Conservation (phyloP, 2,888 invertebrate species). For the Callinectes sapidus region DNA sequence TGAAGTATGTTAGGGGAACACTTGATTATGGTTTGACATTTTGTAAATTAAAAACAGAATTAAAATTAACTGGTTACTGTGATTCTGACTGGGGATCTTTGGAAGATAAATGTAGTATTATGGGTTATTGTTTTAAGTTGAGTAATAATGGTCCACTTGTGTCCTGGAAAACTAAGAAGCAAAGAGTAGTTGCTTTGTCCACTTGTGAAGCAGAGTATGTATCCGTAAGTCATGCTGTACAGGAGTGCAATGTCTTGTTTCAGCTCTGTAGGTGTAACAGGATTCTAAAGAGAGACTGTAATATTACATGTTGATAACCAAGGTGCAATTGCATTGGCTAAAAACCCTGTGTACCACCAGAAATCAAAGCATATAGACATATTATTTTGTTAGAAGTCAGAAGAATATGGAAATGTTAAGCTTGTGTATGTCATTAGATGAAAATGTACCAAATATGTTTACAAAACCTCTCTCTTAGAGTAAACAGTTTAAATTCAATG, state of each 20-base stretch:
- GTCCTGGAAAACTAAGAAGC: too few species aligned
- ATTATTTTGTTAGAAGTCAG: constrained; percentile 28
- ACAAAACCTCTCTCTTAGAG: constrained; percentile 32
- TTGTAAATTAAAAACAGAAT: not conserved
- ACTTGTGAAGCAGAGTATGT: too few species aligned
- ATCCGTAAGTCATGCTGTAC: constrained; percentile 45
- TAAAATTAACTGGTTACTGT: too few species aligned
- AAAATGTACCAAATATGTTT: constrained; percentile 44
- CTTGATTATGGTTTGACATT: constrained; percentile 39
- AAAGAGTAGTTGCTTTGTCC: too few species aligned
- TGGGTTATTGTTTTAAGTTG: too few species aligned
- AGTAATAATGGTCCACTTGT: too few species aligned
- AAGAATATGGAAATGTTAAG: not conserved
- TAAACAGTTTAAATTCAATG: not conserved
- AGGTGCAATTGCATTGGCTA: too few species aligned
- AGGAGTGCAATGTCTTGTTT: constrained; percentile 48
- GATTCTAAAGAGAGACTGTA: constrained; percentile 37
- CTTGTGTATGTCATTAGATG: constrained; percentile 39
- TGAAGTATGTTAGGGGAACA: constrained; percentile 39
- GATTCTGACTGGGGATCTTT: too few species aligned
- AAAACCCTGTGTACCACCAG: too few species aligned
- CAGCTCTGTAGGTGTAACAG: constrained; percentile 40
- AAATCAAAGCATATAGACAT: too few species aligned
- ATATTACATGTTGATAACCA: constrained; percentile 46
- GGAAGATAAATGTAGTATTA: too few species aligned